Base-by-base conservation (phyloP, 2,888 invertebrate genomes). In the Nyleta sp. region DNA sequence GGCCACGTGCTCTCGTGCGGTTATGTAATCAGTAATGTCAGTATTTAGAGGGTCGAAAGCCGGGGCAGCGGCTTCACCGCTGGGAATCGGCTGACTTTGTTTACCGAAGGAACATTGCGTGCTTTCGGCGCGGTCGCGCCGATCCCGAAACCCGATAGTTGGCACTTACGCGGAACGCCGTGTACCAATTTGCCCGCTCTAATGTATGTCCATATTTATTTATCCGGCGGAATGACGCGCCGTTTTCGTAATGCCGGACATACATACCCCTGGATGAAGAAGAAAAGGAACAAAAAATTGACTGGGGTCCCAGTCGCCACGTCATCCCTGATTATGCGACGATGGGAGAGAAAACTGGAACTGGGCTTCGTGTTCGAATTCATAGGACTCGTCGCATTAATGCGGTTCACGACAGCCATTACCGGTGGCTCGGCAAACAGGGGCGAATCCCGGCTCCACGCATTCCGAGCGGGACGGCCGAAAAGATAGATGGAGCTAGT, bases 21-120 rank as follows among this genome's bases (percentile, higher is more conserved):
- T 88, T 88, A 84, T 87, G 87, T 89, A 90, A 90, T 90, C 90
- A 88, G 88, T 81, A 86, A 86, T 86, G 83, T 83, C 82, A 83
- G 87, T 84, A 83, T 85, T 85, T 86, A 83, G 85, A 79, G 86
- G 87, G 84, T 84, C 82, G 84, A 84, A 86, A 84, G 84, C 48
- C 78, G 81, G 77, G 55, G 80, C 62, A 74, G 79, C 79, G 53
- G 40, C 35, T 40, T 46, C 80, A 81, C 80, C 81, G 81, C 83
- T 86, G 84, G 82, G 81, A 82, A 84, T 84, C 84, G 73, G 64
- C 65, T 80, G 73, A 35, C 40, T 53, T 62, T 55, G 48, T 67
- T 62, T 65, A 22, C 64, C 67, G 15, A 48, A 42, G 33, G 55
- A 76, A 55, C 50, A 59, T 53, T 48, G 53, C 31, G 31, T 40